A percentile compares a stretch with the other conserved stretches of the same genome.
These are phyloP conservation scores for Synanceia verrucosa DNA, from an alignment of 2,797 vertebrate species.

Conservation along the genomic window DNA sequence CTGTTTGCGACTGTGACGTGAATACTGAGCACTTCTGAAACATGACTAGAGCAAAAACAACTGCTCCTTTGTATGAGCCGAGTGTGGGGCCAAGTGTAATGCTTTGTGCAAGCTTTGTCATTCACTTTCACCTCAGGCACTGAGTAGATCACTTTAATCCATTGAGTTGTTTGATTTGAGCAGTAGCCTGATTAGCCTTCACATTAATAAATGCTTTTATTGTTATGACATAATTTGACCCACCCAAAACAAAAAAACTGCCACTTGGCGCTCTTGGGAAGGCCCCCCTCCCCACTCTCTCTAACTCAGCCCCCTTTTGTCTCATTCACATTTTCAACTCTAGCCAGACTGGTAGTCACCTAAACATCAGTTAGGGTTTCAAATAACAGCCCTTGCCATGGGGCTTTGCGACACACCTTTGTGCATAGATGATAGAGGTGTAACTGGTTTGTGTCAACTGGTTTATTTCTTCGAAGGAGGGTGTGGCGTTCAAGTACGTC, in stretches of 20 bases:
- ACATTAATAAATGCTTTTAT: constrained; percentile 40
- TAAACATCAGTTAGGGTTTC: constrained; percentile 80
- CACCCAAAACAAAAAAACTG: constrained; percentile 40
- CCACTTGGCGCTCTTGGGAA: constrained; percentile 41
- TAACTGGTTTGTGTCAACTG: constrained; percentile 77
- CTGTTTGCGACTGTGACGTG: constrained; percentile 77
- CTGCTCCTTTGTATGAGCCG: constrained; percentile 72
- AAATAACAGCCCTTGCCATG: constrained; percentile 73
- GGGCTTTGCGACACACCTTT: constrained; percentile 78
- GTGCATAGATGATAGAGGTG: constrained; percentile 75
- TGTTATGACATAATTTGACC: constrained; percentile 53
- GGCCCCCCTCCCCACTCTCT: constrained; percentile 35
- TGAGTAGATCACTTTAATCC: constrained; percentile 36
- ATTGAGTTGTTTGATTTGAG: constrained; percentile 44
- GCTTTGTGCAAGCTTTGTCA: constrained; percentile 62
- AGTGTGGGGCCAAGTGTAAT: constrained; percentile 65
- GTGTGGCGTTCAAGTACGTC: constrained; percentile 51
- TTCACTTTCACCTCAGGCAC: constrained; percentile 53
- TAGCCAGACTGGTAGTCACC: constrained; percentile 62
- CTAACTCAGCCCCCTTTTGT: constrained; percentile 56
- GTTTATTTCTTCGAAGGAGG: constrained; percentile 56
- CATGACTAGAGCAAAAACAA: constrained; percentile 80
- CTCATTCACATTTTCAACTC: constrained; percentile 67
- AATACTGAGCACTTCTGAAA: constrained; percentile 79
- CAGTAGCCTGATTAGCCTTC: constrained; percentile 31